These are phyloP conservation scores for Agrilus planipennis DNA, from an alignment of 1,140 invertebrate genomes.

Conservation along the genomic window DNA sequence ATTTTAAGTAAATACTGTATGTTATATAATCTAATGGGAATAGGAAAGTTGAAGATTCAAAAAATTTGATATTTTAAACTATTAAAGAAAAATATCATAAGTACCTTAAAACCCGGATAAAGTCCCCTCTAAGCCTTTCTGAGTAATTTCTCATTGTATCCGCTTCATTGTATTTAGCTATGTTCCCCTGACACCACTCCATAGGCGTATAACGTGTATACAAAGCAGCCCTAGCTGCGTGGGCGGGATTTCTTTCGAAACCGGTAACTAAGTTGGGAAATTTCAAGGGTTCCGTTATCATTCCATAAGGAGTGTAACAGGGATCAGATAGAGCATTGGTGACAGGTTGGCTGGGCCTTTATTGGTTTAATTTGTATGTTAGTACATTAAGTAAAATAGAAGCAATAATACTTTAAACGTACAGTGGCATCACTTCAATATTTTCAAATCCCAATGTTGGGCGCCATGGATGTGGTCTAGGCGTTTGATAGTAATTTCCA, in stretches of 20 bases:
- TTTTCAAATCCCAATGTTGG: conserved; percentile 65
- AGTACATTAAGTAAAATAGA: too few relatives aligned
- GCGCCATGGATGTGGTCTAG: conserved; percentile 59
- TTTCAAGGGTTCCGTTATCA: conserved; percentile 57
- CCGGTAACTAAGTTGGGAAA: conserved; percentile 72
- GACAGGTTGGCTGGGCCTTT: conserved; percentile 51
- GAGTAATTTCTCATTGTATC: conserved; percentile 74
- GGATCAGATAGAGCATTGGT: conserved; percentile 59
- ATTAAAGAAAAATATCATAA: too few relatives aligned
- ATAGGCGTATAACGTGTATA: conserved; percentile 79
- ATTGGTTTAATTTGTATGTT: too few relatives aligned
- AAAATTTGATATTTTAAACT: too few relatives aligned
- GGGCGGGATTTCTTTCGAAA: conserved; percentile 62
- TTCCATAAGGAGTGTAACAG: conserved; percentile 52
- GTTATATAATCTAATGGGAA: too few relatives aligned
- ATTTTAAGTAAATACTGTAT: too few relatives aligned
- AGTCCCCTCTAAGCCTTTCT: conserved; percentile 71
- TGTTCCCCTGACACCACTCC: conserved; percentile 82
- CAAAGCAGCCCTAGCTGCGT: conserved; percentile 61
- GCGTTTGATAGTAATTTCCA: conserved; percentile 42
- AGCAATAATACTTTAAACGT: background rate
- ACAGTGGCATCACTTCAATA: conserved; percentile 56
- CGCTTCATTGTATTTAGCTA: conserved; percentile 74
- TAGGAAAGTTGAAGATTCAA: too few relatives aligned
- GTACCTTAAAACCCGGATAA: conserved; percentile 54